Percentiles rank a stretch among this genome's conserved stretches.
Evolutionary conservation across 2,113 vertebrate genomes (phyloP).

Genomic region (Rynchops niger): DNA sequence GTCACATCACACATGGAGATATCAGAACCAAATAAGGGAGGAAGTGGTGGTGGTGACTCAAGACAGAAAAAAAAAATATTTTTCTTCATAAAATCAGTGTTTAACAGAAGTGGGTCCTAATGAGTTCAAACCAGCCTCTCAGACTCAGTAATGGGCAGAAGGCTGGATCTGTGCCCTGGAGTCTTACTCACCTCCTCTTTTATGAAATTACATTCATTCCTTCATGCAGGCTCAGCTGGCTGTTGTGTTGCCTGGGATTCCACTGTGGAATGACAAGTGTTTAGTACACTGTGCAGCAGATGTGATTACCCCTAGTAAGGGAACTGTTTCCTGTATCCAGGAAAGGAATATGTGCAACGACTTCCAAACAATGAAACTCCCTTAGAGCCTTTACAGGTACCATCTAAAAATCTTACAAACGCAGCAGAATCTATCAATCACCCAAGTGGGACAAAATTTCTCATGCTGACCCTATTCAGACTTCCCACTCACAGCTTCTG

Average conservation of each 20-base stretch:
- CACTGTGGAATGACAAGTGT: neutral
- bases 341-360: neutral
- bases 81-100: neutral
- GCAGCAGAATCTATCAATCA: neutral
- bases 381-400: neutral
- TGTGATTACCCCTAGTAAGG: no score
- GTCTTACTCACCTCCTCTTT: neutral
- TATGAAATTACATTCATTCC: no score
- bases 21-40: neutral
- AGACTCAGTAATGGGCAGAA: neutral
- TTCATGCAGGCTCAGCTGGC: neutral
- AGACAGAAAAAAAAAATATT: neutral
- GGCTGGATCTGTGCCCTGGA: neutral
- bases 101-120: neutral
- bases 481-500: neutral
- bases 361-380: no score
- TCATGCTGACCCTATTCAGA: neutral
- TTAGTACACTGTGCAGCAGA: neutral
- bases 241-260: neutral
- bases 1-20: neutral
- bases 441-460: neutral
- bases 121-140: neutral
- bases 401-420: neutral
- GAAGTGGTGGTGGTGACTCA: neutral
- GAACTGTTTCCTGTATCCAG: neutral